phyloP scores from a whole-genome alignment of 2,797 vertebrate species.

The Eidolon dupreanum region DNA sequence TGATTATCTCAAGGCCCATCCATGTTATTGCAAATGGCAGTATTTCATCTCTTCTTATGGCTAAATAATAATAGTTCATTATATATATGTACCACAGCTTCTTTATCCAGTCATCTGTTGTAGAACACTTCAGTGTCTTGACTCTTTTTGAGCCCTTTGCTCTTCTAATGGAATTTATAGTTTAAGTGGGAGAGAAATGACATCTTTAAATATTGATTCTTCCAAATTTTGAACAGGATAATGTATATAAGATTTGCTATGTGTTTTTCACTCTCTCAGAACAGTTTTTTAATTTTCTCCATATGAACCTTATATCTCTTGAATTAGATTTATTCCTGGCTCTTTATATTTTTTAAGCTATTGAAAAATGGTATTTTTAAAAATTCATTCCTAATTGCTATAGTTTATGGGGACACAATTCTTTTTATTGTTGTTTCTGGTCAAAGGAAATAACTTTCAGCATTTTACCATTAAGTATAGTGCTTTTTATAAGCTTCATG shows the following conservation, averaged over 20 bases:
- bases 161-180: not conserved
- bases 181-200: not conserved
- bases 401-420: not conserved
- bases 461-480: not conserved
- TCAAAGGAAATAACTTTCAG: not conserved
- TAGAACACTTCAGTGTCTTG: too few species aligned
- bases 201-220: not conserved
- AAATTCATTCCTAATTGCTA: conserved; percentile 23
- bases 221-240: not conserved
- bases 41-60: too few species aligned
- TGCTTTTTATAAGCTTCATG: not conserved
- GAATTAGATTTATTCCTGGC: not conserved
- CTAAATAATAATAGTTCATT: too few species aligned
- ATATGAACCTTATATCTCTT: not conserved
- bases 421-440: not conserved
- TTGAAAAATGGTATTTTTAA: not conserved
- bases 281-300: not conserved
- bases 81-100: too few species aligned
- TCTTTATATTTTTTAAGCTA: conserved; percentile 20
- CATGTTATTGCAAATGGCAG: too few species aligned
- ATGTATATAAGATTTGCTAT: not conserved
- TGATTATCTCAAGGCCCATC: too few species aligned
- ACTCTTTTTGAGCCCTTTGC: not conserved
- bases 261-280: not conserved
- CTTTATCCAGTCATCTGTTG: too few species aligned